A percentile compares a stretch with the other conserved stretches of the same genome.
Conservation (phyloP, 2,113 vertebrate species). For the Atherinomorus stipes region DNA sequence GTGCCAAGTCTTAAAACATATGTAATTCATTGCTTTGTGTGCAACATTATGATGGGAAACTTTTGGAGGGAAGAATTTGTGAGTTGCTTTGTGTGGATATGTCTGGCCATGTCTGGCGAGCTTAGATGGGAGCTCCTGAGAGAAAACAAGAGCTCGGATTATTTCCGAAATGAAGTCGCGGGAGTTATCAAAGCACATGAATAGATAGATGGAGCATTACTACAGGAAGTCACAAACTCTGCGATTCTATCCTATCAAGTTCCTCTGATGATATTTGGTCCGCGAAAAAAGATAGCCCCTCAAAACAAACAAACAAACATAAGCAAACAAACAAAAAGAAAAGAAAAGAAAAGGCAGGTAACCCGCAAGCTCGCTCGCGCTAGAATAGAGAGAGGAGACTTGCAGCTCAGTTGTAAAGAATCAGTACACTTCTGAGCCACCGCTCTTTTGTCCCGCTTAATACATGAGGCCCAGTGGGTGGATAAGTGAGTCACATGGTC, state of each 20-base stretch:
- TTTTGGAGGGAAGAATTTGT: conserved; percentile 37
- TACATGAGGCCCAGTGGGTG: conserved; percentile 69
- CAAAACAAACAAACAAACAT: too few relatives aligned
- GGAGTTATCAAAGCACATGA: conserved; percentile 51
- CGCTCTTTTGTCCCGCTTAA: conserved; percentile 71
- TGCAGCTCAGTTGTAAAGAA: background rate
- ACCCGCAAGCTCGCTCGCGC: background rate
- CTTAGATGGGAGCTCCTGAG: conserved; percentile 43
- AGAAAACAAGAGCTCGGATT: conserved; percentile 34
- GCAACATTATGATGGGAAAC: conserved; percentile 31
- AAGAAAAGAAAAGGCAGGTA: too few relatives aligned
- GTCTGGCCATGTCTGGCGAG: conserved; percentile 23
- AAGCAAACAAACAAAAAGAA: too few relatives aligned
- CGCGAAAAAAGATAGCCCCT: too few relatives aligned
- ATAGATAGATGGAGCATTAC: background rate
- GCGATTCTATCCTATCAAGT: background rate
- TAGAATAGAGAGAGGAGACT: background rate
- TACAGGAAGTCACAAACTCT: background rate
- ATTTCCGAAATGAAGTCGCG: conserved; percentile 50
- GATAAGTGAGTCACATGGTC: conserved; percentile 79
- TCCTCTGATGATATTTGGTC: conserved; percentile 7
- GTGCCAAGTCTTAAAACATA: conserved; percentile 3
- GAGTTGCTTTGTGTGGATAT: conserved; percentile 41
- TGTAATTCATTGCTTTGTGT: conserved; percentile 27
- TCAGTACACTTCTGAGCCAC: conserved; percentile 25